Evolutionary conservation across 2,113 vertebrate genomes (phyloP), one percentile per base, ranked within the genome.

Genomic region (Poeciliopsis occidentalis): DNA sequence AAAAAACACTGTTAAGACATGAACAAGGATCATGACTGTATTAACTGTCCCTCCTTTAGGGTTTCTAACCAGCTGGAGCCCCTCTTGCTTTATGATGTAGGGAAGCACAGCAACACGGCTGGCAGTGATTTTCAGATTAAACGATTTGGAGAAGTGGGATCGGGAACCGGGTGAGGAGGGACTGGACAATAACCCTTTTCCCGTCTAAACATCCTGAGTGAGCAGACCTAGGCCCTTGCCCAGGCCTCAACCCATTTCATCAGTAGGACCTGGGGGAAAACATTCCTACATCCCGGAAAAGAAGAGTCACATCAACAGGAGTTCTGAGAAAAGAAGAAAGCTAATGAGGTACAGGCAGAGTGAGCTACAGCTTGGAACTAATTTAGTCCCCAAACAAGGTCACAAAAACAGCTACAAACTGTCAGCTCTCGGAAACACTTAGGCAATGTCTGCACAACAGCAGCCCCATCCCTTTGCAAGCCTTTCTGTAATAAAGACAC

Each of bases 301-400:
- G 92, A 90, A 85, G 91, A 92, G 89, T 93, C 91, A 90, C 87
- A 91, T 89, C 91, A 85, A 83, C 86, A 80, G 87, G 85, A 84
- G 90, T 92, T 92, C 87, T 89, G 91, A 88, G 94, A 94, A 93
- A 85, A 87, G 87, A 85, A 76, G 78, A 80, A 71, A 81, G 85
- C 85, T 94, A 95, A 94, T 94, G 91, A 94, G 90, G 88, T 90
- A 87, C 93, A 95, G 94, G 76, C 89, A 44, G 84, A 73, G 81
- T 65, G 71, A 57, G 75, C 75, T 30, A 29, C 74, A 81, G 76
- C 22, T 78, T 80, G 77, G 76, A 84, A 72, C 74, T 67, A 74
- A 39, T 41, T 22, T 15, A 60, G 67, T 73, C 65, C 64, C 73
- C 67, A 69, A 75, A 76, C n/a, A 6, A 71, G 80, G 29, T 41